These are phyloP conservation scores for Tenthredo livida DNA, from an alignment of 2,888 invertebrate species.

Conservation along the genomic window DNA sequence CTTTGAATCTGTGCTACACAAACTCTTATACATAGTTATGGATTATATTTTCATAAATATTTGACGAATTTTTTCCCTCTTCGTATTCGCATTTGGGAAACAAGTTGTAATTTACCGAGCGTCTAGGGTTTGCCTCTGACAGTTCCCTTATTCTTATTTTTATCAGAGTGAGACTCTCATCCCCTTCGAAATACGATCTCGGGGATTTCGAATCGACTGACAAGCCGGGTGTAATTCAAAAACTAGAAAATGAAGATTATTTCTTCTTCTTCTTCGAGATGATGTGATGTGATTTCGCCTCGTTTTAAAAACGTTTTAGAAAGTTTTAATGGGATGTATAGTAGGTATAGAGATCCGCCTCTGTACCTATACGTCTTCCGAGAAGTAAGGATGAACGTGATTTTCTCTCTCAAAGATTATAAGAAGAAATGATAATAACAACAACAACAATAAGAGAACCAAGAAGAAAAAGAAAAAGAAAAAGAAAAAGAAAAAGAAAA, in stretches of 20 bases:
- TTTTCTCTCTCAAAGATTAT: not conserved
- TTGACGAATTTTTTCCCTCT: too few species aligned
- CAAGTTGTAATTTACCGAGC: constrained; percentile 73
- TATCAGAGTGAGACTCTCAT: not conserved
- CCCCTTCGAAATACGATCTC: constrained; percentile 8
- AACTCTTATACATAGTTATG: not conserved
- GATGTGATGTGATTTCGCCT: not conserved
- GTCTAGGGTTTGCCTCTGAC: constrained; percentile 67
- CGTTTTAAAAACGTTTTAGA: constrained; percentile 25
- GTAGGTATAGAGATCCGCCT: not conserved
- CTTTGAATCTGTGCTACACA: not conserved
- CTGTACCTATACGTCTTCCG: not conserved
- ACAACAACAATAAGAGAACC: not conserved
- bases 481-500: not conserved
- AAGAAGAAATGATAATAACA: not conserved
- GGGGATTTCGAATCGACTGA: constrained; percentile 54
- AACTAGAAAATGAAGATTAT: not conserved
- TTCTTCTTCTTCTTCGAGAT: not conserved
- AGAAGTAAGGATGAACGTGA: not conserved
- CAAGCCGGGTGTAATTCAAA: not conserved
- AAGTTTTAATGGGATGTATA: constrained; percentile 19
- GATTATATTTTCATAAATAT: too few species aligned
- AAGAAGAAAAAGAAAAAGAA: not conserved
- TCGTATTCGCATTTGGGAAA: constrained; percentile 9
- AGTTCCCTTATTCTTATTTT: constrained; percentile 65